These are phyloP conservation scores for Corapipo altera DNA, from an alignment of 2,113 vertebrate genomes.

Conservation along the genomic window DNA sequence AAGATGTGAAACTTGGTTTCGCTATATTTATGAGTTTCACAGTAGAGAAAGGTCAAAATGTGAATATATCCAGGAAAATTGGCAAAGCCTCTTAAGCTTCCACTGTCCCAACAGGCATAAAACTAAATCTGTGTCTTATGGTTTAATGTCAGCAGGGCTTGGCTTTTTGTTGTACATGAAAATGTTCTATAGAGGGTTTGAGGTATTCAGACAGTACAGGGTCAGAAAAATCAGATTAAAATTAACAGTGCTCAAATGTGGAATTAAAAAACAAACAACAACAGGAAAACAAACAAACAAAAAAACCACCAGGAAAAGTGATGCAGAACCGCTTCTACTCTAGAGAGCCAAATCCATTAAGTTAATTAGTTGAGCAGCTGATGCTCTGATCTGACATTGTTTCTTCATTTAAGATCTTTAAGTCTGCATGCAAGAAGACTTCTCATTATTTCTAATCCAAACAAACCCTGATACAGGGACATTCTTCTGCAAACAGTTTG, in stretches of 20 bases:
- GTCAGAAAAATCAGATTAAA: neutral
- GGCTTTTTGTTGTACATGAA: neutral
- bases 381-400: neutral
- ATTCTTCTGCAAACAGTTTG: neutral
- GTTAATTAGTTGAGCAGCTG: conserved; percentile 12
- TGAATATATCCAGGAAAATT: neutral
- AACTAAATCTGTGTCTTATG: neutral
- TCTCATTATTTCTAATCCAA: conserved; percentile 18
- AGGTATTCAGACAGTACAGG: neutral
- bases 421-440: neutral
- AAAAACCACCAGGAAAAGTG: neutral
- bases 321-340: neutral
- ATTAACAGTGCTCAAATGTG: neutral
- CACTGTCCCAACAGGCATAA: neutral
- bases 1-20: conserved; percentile 11
- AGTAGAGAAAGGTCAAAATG: conserved; percentile 20
- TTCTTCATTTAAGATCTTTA: neutral
- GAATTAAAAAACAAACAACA: neutral
- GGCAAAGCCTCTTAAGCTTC: neutral
- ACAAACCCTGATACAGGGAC: neutral
- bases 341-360: conserved; percentile 7
- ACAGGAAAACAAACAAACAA: neutral
- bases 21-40: conserved; percentile 21
- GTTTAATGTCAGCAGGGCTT: neutral
- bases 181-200: neutral